Base-by-base conservation (phyloP, 2,888 invertebrate genomes). In the Salpingus planirostris region DNA sequence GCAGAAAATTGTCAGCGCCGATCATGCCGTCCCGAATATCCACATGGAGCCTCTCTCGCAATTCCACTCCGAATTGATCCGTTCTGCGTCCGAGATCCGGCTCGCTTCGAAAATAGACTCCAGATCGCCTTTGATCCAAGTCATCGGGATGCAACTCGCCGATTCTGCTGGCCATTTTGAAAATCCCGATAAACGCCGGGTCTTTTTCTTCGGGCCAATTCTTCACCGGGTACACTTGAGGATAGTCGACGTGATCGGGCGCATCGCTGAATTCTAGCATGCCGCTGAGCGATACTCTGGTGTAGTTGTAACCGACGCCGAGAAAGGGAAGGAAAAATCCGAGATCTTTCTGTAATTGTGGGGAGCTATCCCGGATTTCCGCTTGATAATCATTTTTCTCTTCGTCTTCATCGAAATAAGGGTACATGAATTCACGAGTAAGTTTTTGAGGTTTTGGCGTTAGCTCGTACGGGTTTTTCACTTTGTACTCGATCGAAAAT, bases 261-360 rank as follows among this genome's bases (percentile, higher is more conserved):
- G 91, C 90, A 54, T 90, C 89, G 33, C 89, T 90, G 72, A 92
- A 92, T 64, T 89, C 89, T 30, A 64, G 76, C 67, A 65, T 64
- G 14, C 65, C 65, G 33, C 64, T 62, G 7, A 65, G 41, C 3
- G 63, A 63, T 1, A 93, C 90, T 67, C 91, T 74, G 0, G 93
- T 92, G 53, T 95, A 95, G 65, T 93, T 92, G 61, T 80, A 93
- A 45, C 90, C 74, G 37, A 54, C 54, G 1, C 93, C 93, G 59
- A 80, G 93, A 67, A 90, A 93, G 1, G 93, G 93, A 36, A 93
- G 65, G 52, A 92, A 89, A 52, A 92, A 93, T 62, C 90, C 91
- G 50, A 95, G 77, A 57, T 90, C 88, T 64, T 91, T 90, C 61
- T 91, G 88, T 12, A 90, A 71, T 62, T 88, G 87, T 0, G 88